Evolutionary conservation across 2,888 invertebrate genomes (phyloP), one percentile per base, ranked within the genome.

Genomic region (Brassicogethes aeneus): DNA sequence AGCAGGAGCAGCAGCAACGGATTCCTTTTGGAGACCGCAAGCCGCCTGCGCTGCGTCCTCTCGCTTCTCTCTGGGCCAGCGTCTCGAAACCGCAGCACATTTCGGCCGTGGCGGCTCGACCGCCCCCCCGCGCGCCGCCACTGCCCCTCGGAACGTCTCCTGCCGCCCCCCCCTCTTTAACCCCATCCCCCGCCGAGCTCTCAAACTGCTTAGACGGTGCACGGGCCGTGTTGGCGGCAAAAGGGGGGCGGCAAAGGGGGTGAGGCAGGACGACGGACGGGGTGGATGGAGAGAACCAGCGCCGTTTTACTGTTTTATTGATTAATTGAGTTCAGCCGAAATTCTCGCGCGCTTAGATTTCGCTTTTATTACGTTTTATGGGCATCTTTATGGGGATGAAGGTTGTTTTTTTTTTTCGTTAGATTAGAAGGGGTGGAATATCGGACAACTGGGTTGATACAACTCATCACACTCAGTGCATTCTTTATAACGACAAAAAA

Each of bases 251-350:
- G n/a, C n/a, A n/a, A n/a, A n/a, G n/a, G n/a, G n/a, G n/a, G n/a
- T n/a, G n/a, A n/a, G n/a, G n/a, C n/a, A n/a, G n/a, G n/a, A n/a
- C n/a, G n/a, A n/a, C n/a, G n/a, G n/a, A n/a, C n/a, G n/a, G n/a
- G n/a, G n/a, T n/a, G n/a, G n/a, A n/a, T n/a, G n/a, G n/a, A n/a
- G n/a, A n/a, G n/a, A n/a, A n/a, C n/a, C n/a, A n/a, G n/a, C n/a
- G n/a, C n/a, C n/a, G 64, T 66, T 66, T 67, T 65, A 67, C 66
- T 66, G 66, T 66, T 65, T 67, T 67, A 66, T 67, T 66, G 66
- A 67, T 67, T 67, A 66, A 66, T 67, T 66, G 66, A 66, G 66
- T 66, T 65, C 62, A 62, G 64, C 64, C 64, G 61, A 64, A 65
- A 63, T 61, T 62, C 62, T 62, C 61, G 56, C 60, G 59, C 61